phyloP scores from a whole-genome alignment of 2,888 invertebrate species.

The Drosophila greeni region DNA sequence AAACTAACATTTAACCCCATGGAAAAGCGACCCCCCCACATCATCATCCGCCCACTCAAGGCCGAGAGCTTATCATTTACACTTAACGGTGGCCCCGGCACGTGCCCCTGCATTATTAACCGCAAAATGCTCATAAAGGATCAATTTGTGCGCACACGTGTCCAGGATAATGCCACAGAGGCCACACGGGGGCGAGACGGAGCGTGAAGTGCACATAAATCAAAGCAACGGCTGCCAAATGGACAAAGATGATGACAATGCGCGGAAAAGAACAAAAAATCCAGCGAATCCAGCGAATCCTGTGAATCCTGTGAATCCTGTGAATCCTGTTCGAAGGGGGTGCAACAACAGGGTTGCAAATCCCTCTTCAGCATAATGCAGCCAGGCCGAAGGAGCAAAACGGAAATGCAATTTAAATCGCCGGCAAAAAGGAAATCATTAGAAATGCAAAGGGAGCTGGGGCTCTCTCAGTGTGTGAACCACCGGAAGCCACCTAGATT shows the following conservation, averaged over 20 bases:
- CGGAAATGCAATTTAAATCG: slow-evolving; percentile 45
- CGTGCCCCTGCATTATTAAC: slow-evolving; percentile 73
- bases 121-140: slow-evolving; percentile 75
- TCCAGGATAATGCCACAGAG: slow-evolving; percentile 54
- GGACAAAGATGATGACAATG: slow-evolving; percentile 42
- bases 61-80: slow-evolving; percentile 70
- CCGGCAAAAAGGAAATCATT: slow-evolving; percentile 33
- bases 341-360: background rate
- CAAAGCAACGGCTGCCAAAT: slow-evolving; percentile 59
- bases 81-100: slow-evolving; percentile 74
- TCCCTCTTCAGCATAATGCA: background rate
- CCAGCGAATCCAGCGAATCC: background rate
- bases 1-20: slow-evolving; percentile 49
- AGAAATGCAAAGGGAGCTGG: slow-evolving; percentile 24
- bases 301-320: too few species aligned
- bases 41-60: slow-evolving; percentile 26
- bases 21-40: background rate
- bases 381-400: slow-evolving; percentile 2
- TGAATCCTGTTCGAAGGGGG: too few species aligned
- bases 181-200: slow-evolving; percentile 44
- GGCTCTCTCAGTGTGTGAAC: slow-evolving; percentile 21
- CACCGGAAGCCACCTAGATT: slow-evolving; percentile 26
- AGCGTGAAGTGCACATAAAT: slow-evolving; percentile 67
- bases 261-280: slow-evolving; percentile 7
- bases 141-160: slow-evolving; percentile 75